Evolutionary conservation across 2,888 invertebrate species (phyloP), one percentile per base, ranked within the genome.

Genomic region (Meloe dianella): DNA sequence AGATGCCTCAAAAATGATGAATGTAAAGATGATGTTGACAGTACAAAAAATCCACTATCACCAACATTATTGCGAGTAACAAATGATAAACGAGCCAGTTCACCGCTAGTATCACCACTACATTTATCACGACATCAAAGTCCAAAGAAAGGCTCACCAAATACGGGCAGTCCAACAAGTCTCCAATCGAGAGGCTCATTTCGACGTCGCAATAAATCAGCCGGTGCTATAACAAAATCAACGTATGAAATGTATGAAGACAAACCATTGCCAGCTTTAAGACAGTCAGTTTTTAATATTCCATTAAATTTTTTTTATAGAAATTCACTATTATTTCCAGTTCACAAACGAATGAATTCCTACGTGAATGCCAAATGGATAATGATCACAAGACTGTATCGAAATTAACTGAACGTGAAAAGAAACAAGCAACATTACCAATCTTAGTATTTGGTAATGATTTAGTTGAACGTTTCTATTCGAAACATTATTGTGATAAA

Each of bases 391-490:
- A 88, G 81, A 77, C 85, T 77, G 79, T 86, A 74, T 86, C 90
- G 74, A 85, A 86, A 84, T 78, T 92, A 62, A 93, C 92, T 67
- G 94, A 94, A 78, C 85, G 93, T 62, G 94, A 94, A 81, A 89
- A 92, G 77, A 92, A 94, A 77, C 92, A 96, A 82, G 97, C 97
- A 0, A 94, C 95, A 0, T 83, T 95, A 67, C 95, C 96, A 0
- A 95, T 97, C 77, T 87, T 96, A 63, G 94, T 97, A 54, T 97
- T 97, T 84, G 97, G 96, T 66, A 91, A 91, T 83, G 92, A 93
- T 61, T 83, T 97, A 85, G 97, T 96, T 2, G 95, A 96, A 82
- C 93, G 93, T 79, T 94, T 95, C 82, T 95, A 93, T 83, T 94
- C 95, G 6, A 94, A 95, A 77, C 94, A 93, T 82, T 96, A 92